These are phyloP conservation scores for Carterocephalus palaemon DNA, from an alignment of 2,888 invertebrate species.

Conservation along the genomic window DNA sequence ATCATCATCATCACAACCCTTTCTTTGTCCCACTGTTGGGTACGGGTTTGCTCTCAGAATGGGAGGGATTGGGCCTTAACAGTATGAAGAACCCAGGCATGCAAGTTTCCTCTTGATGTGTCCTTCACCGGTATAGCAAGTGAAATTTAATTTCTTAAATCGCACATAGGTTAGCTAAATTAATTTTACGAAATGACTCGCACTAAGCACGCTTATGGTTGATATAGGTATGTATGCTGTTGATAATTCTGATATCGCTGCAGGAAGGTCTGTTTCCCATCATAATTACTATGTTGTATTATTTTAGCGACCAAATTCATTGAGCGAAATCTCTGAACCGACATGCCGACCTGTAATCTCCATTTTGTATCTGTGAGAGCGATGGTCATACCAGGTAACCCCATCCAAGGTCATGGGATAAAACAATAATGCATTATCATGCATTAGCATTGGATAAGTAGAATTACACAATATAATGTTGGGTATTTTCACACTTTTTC, in stretches of 20 bases:
- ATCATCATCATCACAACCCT: too few species aligned
- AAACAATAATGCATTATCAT: constrained; percentile 59
- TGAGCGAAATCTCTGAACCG: constrained; percentile 64
- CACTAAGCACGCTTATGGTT: too few species aligned
- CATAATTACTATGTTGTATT: constrained; percentile 19
- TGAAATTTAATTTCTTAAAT: too few species aligned
- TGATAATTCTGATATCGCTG: not conserved
- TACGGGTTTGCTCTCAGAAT: too few species aligned
- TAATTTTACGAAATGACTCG: too few species aligned
- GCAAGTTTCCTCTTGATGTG: too few species aligned
- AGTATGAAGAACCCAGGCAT: too few species aligned
- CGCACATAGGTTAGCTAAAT: too few species aligned
- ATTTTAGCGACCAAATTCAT: constrained; percentile 22
- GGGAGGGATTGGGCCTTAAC: too few species aligned
- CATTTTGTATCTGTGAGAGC: constrained; percentile 54
- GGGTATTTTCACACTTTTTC: constrained; percentile 10
- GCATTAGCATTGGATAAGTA: constrained; percentile 37
- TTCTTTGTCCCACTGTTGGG: too few species aligned
- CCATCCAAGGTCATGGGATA: constrained; percentile 61
- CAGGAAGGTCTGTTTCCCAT: constrained; percentile 20
- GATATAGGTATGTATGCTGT: too few species aligned
- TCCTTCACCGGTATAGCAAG: too few species aligned
- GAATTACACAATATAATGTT: not conserved
- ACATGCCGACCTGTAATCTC: constrained; percentile 60
- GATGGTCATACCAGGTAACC: constrained; percentile 58